Conservation (phyloP, 2,888 invertebrate genomes). For the Eristalinus aeneus region DNA sequence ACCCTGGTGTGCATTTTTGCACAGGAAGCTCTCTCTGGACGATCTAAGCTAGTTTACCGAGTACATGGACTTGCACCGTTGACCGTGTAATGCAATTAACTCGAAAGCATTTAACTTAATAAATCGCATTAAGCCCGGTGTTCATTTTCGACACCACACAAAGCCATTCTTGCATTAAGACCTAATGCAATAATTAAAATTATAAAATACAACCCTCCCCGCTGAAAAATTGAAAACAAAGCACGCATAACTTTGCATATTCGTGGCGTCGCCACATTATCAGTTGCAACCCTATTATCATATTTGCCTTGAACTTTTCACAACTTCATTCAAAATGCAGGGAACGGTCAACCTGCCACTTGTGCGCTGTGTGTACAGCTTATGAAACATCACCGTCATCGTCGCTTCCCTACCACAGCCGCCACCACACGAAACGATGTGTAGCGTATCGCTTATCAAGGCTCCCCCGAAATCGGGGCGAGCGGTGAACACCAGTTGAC, state of each 20-base stretch:
- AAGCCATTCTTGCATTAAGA: not conserved
- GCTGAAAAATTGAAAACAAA: not conserved
- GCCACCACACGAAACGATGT: constrained; percentile 5
- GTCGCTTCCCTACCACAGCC: constrained; percentile 13
- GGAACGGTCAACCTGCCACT: constrained; percentile 21
- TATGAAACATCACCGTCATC: constrained; percentile 17
- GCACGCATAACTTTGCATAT: not conserved
- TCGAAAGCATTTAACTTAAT: not conserved
- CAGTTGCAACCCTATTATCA: not conserved
- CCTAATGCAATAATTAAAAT: not conserved
- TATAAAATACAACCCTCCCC: not conserved
- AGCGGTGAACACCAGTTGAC: constrained; percentile 51
- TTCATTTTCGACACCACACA: not conserved
- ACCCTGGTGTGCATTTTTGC: too few species aligned
- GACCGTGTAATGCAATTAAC: not conserved
- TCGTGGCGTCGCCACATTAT: not conserved
- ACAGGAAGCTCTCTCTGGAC: too few species aligned
- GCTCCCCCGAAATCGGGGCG: not conserved
- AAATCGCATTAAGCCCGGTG: not conserved
- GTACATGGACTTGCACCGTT: not conserved
- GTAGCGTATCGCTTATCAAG: constrained; percentile 33
- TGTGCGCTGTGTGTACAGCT: constrained; percentile 11
- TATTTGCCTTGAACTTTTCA: constrained; percentile 16
- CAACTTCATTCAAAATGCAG: not conserved
- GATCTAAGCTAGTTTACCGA: too few species aligned